Evolutionary conservation across 2,113 vertebrate genomes (phyloP).

Genomic region (Paradoxurus hermaphroditus): DNA sequence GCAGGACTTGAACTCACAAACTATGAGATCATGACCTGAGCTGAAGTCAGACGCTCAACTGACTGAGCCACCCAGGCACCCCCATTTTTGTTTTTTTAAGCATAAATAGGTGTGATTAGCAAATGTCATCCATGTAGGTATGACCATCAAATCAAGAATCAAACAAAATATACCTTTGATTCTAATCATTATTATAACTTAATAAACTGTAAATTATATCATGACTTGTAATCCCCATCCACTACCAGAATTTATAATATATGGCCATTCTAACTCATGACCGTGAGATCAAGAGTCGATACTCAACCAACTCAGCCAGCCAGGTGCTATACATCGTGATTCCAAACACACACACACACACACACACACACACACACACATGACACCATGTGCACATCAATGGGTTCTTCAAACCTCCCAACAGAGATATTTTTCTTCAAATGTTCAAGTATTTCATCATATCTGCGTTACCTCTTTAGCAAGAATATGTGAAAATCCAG

Average conservation of each 20-base stretch:
- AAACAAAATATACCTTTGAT: neutral
- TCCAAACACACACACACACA: too few relatives aligned
- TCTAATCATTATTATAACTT: conserved; percentile 17
- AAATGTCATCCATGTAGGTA: neutral
- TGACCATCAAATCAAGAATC: neutral
- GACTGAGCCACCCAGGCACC: too few relatives aligned
- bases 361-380: too few relatives aligned
- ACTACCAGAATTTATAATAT: conserved; percentile 91
- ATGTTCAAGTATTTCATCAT: conserved; percentile 89
- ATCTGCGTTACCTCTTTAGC: conserved; percentile 94
- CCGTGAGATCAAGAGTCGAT: neutral
- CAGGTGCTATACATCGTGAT: conserved; percentile 39
- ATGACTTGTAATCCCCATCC: conserved; percentile 92
- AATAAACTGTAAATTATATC: conserved; percentile 74
- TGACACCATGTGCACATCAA: conserved; percentile 87
- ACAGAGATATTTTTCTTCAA: conserved; percentile 84
- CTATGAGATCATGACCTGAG: too few relatives aligned
- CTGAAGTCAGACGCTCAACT: too few relatives aligned
- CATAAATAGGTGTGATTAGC: neutral
- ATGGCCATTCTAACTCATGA: conserved; percentile 82
- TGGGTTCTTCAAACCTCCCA: conserved; percentile 89
- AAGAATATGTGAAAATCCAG: conserved; percentile 93
- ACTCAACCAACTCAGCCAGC: too few relatives aligned
- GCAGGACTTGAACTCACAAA: too few relatives aligned
- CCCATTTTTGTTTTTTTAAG: neutral